These are phyloP conservation scores for Halcyon smyrnensis DNA, from an alignment of 2,797 vertebrate genomes.

Conservation along the genomic window DNA sequence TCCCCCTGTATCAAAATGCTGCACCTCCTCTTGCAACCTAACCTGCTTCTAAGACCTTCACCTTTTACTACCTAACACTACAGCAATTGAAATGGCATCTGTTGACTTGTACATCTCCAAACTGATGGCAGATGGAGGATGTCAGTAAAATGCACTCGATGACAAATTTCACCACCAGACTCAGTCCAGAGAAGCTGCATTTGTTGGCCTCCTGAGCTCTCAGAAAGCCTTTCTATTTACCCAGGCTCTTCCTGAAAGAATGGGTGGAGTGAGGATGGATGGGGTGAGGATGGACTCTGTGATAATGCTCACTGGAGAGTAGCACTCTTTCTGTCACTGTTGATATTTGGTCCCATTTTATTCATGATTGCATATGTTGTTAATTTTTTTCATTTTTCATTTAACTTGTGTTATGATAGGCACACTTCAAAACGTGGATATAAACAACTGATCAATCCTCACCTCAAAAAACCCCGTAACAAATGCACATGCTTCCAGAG, in stretches of 20 bases:
- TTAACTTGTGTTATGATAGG: neutral
- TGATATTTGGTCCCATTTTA: neutral
- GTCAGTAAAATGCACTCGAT: neutral
- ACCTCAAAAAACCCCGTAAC: neutral
- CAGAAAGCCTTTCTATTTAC: conserved; percentile 7
- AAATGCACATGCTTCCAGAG: neutral
- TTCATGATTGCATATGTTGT: neutral
- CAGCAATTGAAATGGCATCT: neutral
- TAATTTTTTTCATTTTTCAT: neutral
- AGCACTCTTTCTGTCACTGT: neutral
- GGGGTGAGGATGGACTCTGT: neutral
- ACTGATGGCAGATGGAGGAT: neutral
- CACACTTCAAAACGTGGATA: neutral
- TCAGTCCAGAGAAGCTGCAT: neutral
- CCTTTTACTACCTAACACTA: neutral
- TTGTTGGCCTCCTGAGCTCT: neutral
- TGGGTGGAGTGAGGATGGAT: neutral
- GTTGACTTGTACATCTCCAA: neutral
- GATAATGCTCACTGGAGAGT: neutral
- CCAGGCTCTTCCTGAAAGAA: conserved; percentile 52
- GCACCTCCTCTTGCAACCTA: neutral
- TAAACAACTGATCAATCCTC: neutral
- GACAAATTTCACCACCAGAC: neutral
- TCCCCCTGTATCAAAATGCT: neutral
- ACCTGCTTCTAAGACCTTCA: neutral